A percentile compares a stretch with the other conserved stretches of the same genome.
phyloP scores from a whole-genome alignment of 2,888 invertebrate species.

The Augiades crinisus region DNA sequence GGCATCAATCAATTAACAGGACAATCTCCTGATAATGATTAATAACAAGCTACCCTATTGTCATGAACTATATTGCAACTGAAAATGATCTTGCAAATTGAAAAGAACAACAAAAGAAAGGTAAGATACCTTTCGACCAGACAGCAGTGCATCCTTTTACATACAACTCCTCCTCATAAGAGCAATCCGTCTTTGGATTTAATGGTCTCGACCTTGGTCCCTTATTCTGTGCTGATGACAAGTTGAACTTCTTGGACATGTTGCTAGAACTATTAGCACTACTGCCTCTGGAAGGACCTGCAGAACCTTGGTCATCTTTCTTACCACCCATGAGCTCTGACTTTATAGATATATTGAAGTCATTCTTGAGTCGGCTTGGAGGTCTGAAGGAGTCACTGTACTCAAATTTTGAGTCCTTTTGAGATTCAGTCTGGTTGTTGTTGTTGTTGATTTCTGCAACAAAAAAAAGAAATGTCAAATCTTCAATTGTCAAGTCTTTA shows the following conservation, averaged over 20 bases:
- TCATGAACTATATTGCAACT: too few relatives aligned
- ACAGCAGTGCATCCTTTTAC: slow-evolving; percentile 91
- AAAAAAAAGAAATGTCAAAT: too few relatives aligned
- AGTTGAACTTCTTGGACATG: slow-evolving; percentile 70
- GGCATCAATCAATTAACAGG: too few relatives aligned
- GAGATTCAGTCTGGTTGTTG: slow-evolving; percentile 46
- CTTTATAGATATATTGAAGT: slow-evolving; percentile 72
- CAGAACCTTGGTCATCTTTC: slow-evolving; percentile 52
- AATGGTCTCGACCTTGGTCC: slow-evolving; percentile 45
- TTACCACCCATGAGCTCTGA: slow-evolving; percentile 59
- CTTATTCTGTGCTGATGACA: slow-evolving; percentile 44
- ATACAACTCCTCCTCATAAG: slow-evolving; percentile 93
- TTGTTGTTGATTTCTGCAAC: slow-evolving; percentile 55
- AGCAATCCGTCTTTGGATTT: slow-evolving; percentile 66
- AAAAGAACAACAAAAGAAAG: too few relatives aligned
- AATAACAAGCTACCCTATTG: too few relatives aligned
- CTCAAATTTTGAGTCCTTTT: slow-evolving; percentile 60
- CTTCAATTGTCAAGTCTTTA: too few relatives aligned
- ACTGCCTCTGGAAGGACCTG: slow-evolving; percentile 55
- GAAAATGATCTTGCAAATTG: too few relatives aligned
- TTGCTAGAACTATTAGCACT: slow-evolving; percentile 73
- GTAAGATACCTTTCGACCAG: slow-evolving; percentile 87
- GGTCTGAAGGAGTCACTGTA: slow-evolving; percentile 65
- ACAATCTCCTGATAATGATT: too few relatives aligned
- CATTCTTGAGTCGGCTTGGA: slow-evolving; percentile 63